A percentile compares a stretch with the other conserved stretches of the same genome.
phyloP scores from a whole-genome alignment of 2,797 vertebrate species.

The Gymnoscopelus braueri region DNA sequence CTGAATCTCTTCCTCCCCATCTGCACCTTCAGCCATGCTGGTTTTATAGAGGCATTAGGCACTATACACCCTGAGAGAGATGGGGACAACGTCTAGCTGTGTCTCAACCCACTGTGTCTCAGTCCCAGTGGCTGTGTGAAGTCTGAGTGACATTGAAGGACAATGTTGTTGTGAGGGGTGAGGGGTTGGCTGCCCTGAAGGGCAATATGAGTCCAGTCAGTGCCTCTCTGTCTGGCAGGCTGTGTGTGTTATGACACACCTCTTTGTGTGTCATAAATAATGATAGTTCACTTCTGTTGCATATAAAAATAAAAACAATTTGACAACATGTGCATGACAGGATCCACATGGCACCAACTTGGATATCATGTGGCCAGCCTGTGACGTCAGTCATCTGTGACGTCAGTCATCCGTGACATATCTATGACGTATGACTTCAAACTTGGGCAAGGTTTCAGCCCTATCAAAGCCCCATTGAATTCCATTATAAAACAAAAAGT shows the following conservation, averaged over 20 bases:
- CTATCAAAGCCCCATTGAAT: too few species aligned
- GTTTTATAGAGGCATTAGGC: constrained; percentile 37
- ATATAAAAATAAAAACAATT: constrained; percentile 71
- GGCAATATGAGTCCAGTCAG: constrained; percentile 41
- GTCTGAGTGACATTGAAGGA: constrained; percentile 32
- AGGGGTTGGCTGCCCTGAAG: constrained; percentile 35
- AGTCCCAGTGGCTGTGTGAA: constrained; percentile 26
- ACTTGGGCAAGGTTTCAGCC: too few species aligned
- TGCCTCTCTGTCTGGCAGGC: constrained; percentile 21
- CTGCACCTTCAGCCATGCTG: constrained; percentile 90
- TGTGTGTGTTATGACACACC: constrained; percentile 47
- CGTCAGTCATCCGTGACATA: too few species aligned
- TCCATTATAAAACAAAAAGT: too few species aligned
- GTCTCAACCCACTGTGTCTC: constrained; percentile 25
- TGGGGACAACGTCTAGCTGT: constrained; percentile 17
- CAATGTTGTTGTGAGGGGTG: constrained; percentile 46
- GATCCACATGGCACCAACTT: too few species aligned
- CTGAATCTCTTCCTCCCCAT: constrained; percentile 93
- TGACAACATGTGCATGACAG: constrained; percentile 10
- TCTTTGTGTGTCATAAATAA: neutral
- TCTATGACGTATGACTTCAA: too few species aligned
- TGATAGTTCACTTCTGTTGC: constrained; percentile 65
- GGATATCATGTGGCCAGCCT: too few species aligned
- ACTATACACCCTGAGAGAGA: constrained; percentile 50
- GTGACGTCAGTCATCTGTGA: too few species aligned